Base-by-base conservation (phyloP, 2,797 vertebrate genomes). In the Spea hammondii region DNA sequence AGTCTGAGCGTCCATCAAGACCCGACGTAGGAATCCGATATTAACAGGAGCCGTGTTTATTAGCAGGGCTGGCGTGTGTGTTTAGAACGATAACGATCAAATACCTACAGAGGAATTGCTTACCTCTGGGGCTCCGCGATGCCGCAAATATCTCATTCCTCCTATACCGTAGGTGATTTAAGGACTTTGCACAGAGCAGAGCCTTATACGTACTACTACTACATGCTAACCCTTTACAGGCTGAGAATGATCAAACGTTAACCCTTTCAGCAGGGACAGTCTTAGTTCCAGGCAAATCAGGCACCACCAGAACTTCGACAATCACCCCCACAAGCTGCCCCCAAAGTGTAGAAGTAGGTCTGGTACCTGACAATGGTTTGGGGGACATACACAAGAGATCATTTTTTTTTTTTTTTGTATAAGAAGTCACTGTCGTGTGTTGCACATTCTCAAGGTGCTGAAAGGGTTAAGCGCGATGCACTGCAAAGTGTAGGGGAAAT, bases 121-220 rank as follows among this genome's bases (percentile, higher is more conserved):
- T 50, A 71, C 60, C 51, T 45, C 32, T 70, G 50, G 32, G 48
- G 13, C 17, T 65, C 47, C 32, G 49, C 59, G n/a, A n/a, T 65
- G 60, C 77, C 70, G 66, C 77, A 78, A 72, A 72, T 71, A 78
- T 64, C 50, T 71, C 10, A 65, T 72, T 48, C 47, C 50, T 65
- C 50, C 4, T 48, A 66, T 12, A 9, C 10, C 62, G 45, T 45
- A 48, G 77, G 77, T 79, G 49, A 79, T 73, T 44, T 67, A 51
- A 79, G 77, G 70, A 73, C 77, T 72, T 65, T 51, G 69, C 65
- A 10, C 57, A 69, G 53, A 76, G 66, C 74, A 12, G 46, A n/a
- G 46, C 66, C 55, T 76, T 64, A 59, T 55, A 32, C 32, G 32
- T 53, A 17, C 51, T 47, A 9, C 13, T n/a, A 57, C 14, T 44